A percentile compares a stretch with the other conserved stretches of the same genome.
Evolutionary conservation across 2,797 vertebrate species (phyloP).

Genomic region (Lacerta viridis): DNA sequence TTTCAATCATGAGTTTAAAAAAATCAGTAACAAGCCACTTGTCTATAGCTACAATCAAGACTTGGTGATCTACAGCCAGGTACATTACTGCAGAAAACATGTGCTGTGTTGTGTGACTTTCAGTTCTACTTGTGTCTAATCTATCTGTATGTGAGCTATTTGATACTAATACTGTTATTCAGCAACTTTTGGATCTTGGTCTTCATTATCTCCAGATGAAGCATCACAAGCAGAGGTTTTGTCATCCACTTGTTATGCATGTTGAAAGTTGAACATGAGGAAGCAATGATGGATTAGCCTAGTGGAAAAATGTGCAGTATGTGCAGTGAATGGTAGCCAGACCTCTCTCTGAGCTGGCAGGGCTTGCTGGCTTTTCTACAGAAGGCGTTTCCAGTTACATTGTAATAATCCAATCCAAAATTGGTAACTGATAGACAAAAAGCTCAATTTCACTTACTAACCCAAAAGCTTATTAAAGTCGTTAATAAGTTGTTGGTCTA

Average conservation of each 20-base stretch:
- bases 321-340: background rate
- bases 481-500: no score
- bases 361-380: background rate
- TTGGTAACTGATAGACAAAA: background rate
- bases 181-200: background rate
- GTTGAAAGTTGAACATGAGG: background rate
- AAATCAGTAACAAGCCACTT: background rate
- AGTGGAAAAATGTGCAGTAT: background rate
- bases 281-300: background rate
- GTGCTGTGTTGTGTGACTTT: background rate
- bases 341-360: background rate
- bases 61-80: background rate
- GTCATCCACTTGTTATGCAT: background rate
- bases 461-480: no score
- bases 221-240: background rate
- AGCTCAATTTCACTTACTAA: background rate
- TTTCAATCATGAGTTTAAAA: slow-evolving; percentile 10
- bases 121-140: no score
- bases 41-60: background rate
- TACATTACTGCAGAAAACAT: background rate
- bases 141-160: background rate
- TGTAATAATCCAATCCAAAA: background rate
- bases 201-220: background rate
- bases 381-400: background rate
- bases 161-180: background rate